Evolutionary conservation across 2,113 vertebrate species (phyloP), one percentile per base, ranked within the genome.

Genomic region (Centropus bengalensis): DNA sequence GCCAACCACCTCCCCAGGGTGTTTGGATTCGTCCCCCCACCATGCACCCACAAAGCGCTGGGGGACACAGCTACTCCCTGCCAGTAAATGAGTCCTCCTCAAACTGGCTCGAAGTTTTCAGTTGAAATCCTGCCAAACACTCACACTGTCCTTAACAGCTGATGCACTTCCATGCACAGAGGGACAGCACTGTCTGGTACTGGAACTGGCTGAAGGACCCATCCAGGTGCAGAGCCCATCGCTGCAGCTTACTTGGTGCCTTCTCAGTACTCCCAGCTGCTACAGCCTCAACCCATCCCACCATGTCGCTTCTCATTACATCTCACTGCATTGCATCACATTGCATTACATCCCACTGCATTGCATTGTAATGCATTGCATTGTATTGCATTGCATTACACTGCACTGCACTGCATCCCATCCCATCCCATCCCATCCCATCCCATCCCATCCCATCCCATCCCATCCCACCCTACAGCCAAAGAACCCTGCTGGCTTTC

Each of bases 51-150:
- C 86, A 59, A 82, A 83, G 84, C 4, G 2, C 68, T 9, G 54
- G 69, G 87, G 83, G 73, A 82, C 79, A 32, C 79, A 30, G 78
- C 77, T 89, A 81, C 75, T 44, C 45, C 62, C 60, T 30, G 58
- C 32, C 69, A 70, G 75, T 80, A 93, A 81, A 80, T 58, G 45
- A 3, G 16, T 38, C 5, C 81, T 77, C 59, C 69, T 44, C 28
- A n/a, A 36, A 49, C 68, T 27, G 75, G 68, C 67, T 82, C 33
- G 42, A 89, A 95, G 89, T 96, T 96, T 78, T 9, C 66, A 47
- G 20, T 2, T 73, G 82, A 87, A 96, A 93, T 26, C 44, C 91
- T 94, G 82, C 92, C 85, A 85, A 82, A 86, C 12, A 52, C 91
- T 81, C 66, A 52, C 18, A 5, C 38, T 15, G 63, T n/a, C 82